phyloP scores from a whole-genome alignment of 23 tunicate genomes.

The Trididemnum clinides region DNA sequence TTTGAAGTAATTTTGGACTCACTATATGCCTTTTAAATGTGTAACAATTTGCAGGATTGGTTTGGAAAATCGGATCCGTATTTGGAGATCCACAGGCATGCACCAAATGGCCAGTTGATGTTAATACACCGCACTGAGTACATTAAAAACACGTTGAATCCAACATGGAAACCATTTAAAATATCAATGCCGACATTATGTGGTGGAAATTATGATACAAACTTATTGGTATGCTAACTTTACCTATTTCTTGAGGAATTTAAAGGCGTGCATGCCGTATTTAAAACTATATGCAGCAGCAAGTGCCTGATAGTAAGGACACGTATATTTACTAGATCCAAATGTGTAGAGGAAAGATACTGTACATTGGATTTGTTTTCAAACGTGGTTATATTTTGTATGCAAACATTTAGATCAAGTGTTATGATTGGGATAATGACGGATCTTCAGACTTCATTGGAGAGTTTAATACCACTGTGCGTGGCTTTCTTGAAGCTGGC shows the following conservation, averaged over 20 bases:
- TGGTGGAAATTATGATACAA: conserved; percentile 56
- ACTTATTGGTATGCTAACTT: conserved; percentile 32
- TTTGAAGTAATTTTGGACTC: too few species aligned
- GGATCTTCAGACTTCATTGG: conserved; percentile 70
- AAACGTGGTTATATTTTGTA: too few species aligned
- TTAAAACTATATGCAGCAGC: too few species aligned
- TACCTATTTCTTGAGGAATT: too few species aligned
- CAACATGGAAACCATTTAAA: conserved; percentile 64
- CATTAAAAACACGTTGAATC: conserved; percentile 58
- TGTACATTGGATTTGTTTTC: too few species aligned
- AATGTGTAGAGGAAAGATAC: too few species aligned
- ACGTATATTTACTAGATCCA: too few species aligned
- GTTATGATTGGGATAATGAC: conserved; percentile 63
- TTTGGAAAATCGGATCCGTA: conserved; percentile 97
- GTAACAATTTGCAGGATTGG: conserved; percentile 73
- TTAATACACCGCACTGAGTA: conserved; percentile 48
- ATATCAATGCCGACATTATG: conserved; percentile 50
- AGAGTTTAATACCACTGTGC: conserved; percentile 51
- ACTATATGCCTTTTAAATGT: too few species aligned
- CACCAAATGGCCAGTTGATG: conserved; percentile 43
- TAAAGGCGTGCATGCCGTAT: too few species aligned
- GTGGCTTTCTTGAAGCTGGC: conserved; percentile 71
- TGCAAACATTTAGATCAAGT: conserved; percentile 43
- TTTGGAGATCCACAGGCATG: conserved; percentile 43
- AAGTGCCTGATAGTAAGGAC: too few species aligned